Percentiles rank a stretch among this genome's conserved stretches.
phyloP scores from a whole-genome alignment of 2,888 invertebrate species.

The Torymus texanus region DNA sequence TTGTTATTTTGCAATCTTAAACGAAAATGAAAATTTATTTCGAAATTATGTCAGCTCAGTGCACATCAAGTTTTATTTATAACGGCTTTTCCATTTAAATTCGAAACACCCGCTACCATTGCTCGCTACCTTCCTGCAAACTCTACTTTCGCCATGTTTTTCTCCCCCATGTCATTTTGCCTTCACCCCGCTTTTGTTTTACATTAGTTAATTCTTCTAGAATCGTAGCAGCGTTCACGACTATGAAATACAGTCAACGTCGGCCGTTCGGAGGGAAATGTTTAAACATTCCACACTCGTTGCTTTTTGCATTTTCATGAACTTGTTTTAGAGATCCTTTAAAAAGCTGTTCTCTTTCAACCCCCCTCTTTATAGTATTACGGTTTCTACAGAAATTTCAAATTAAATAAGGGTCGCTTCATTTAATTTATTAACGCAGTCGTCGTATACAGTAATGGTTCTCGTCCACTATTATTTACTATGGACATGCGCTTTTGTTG shows the following conservation, averaged over 20 bases:
- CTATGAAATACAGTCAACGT: too few species aligned
- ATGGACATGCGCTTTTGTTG: too few species aligned
- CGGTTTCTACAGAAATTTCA: too few species aligned
- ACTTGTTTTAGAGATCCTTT: not conserved
- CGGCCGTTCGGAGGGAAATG: not conserved
- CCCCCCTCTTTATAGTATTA: too few species aligned
- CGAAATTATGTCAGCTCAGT: not conserved
- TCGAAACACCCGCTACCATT: not conserved
- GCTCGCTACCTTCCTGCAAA: too few species aligned
- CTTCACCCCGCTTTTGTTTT: slow-evolving; percentile 2
- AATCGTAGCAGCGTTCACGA: not conserved
- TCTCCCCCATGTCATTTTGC: slow-evolving; percentile 1
- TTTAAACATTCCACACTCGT: not conserved
- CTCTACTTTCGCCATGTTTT: slow-evolving; percentile 5
- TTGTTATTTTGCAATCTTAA: too few species aligned
- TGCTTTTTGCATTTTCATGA: not conserved
- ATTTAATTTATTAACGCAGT: too few species aligned
- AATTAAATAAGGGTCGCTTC: too few species aligned
- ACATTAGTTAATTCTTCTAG: slow-evolving; percentile 7
- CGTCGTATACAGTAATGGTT: too few species aligned
- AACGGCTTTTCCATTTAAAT: not conserved
- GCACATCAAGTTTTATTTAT: not conserved
- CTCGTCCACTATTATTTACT: too few species aligned
- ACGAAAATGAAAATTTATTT: too few species aligned
- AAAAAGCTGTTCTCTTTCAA: not conserved